These are phyloP conservation scores for Pasiphila rectangulata DNA, from an alignment of 2,888 invertebrate genomes.

Conservation along the genomic window DNA sequence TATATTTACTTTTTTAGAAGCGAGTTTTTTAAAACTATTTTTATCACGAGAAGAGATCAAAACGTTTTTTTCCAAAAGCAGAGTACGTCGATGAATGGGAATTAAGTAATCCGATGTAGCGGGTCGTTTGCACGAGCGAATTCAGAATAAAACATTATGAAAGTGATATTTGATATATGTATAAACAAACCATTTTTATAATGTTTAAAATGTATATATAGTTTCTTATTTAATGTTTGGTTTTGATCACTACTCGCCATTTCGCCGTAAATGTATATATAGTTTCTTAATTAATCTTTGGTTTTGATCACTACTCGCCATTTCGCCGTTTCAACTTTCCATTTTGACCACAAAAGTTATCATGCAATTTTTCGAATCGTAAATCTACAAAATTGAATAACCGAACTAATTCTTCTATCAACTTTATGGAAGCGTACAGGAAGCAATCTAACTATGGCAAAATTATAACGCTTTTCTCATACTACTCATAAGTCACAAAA, in stretches of 20 bases:
- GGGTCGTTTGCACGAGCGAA: too few relatives aligned
- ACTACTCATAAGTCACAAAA: conserved; percentile 61
- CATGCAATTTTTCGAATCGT: conserved; percentile 59
- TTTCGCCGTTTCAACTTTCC: conserved; percentile 35
- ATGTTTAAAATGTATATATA: too few relatives aligned
- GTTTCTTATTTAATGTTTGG: too few relatives aligned
- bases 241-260: too few relatives aligned
- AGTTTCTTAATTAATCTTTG: too few relatives aligned
- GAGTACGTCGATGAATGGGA: conserved; percentile 4
- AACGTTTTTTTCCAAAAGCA: conserved; percentile 25
- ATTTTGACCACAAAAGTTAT: conserved; percentile 42
- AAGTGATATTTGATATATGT: too few relatives aligned
- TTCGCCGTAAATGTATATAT: too few relatives aligned
- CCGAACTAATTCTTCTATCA: conserved; percentile 61
- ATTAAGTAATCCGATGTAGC: not conserved
- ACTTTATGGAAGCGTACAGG: conserved; percentile 69
- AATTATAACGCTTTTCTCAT: conserved; percentile 53
- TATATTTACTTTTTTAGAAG: conserved; percentile 26
- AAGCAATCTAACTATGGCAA: conserved; percentile 68
- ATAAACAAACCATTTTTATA: too few relatives aligned
- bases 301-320: conserved; percentile 44
- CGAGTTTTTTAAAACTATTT: conserved; percentile 15
- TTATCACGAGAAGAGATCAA: conserved; percentile 43
- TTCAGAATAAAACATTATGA: too few relatives aligned
- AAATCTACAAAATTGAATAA: conserved; percentile 61